Evolutionary conservation across 2,888 invertebrate species (phyloP).

Genomic region (Netelia fuscicornis): DNA sequence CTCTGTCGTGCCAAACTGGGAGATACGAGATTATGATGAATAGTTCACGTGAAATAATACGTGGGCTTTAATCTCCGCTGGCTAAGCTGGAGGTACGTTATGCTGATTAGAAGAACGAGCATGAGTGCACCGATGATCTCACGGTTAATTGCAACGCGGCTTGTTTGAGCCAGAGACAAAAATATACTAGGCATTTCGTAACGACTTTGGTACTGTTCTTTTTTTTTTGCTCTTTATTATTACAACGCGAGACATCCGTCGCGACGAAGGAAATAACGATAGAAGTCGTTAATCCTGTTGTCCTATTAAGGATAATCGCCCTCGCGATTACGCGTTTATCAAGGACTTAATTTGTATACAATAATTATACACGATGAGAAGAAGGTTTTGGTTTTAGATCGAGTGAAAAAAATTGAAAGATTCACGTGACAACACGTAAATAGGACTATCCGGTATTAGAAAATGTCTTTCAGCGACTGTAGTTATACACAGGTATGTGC

Average conservation of each 20-base stretch:
- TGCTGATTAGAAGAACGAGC: slow-evolving; percentile 24
- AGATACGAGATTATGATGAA: slow-evolving; percentile 28
- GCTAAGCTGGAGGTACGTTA: not conserved
- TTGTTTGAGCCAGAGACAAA: slow-evolving; percentile 23
- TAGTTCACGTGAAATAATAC: slow-evolving; percentile 19
- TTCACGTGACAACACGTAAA: slow-evolving; percentile 27
- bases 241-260: slow-evolving; percentile 9
- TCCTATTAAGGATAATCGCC: not conserved
- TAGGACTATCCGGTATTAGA: slow-evolving; percentile 49
- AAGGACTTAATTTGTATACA: slow-evolving; percentile 12
- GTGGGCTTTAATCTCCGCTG: slow-evolving; percentile 48
- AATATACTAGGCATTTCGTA: slow-evolving; percentile 32
- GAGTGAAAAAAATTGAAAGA: slow-evolving; percentile 22
- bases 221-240: not conserved
- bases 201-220: not conserved
- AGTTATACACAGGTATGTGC: slow-evolving; percentile 56
- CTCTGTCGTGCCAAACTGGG: slow-evolving; percentile 42
- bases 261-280: slow-evolving; percentile 5
- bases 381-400: slow-evolving; percentile 34
- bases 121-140: slow-evolving; percentile 49
- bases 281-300: slow-evolving; percentile 16
- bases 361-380: not conserved
- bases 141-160: slow-evolving; percentile 47
- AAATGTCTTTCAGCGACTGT: slow-evolving; percentile 5
- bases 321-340: not conserved